Percentiles rank a stretch among this genome's conserved stretches.
Evolutionary conservation across 2,797 vertebrate genomes (phyloP).

Genomic region (Tamandua tetradactyla): DNA sequence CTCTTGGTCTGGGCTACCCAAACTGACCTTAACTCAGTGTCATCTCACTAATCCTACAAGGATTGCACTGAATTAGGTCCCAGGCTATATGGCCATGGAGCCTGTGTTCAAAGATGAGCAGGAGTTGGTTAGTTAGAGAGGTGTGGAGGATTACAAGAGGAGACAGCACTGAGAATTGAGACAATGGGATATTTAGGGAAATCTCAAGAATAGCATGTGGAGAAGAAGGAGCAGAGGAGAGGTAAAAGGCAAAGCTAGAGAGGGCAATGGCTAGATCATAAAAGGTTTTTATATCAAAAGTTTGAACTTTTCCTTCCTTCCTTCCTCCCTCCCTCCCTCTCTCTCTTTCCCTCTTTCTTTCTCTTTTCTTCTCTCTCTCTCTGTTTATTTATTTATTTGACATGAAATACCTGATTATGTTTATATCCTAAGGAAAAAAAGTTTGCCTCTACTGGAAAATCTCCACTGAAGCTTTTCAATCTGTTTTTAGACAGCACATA

Average conservation of each 20-base stretch:
- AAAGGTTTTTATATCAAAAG: background rate
- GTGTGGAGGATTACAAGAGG: background rate
- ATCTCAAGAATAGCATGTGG: background rate
- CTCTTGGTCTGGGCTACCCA: too few species aligned
- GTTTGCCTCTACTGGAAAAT: background rate
- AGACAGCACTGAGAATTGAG: background rate
- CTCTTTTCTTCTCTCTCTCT: too few species aligned
- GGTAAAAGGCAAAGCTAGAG: background rate
- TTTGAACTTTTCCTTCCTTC: background rate
- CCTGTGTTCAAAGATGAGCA: background rate
- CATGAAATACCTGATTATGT: background rate
- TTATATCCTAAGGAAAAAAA: slow-evolving; percentile 11
- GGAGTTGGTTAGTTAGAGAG: background rate
- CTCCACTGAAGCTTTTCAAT: background rate
- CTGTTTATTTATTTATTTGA: too few species aligned
- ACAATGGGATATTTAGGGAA: background rate
- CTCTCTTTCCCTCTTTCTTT: too few species aligned
- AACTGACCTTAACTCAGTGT: background rate
- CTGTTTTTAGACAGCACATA: background rate
- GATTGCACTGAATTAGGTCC: background rate
- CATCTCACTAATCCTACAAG: background rate
- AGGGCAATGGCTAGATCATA: background rate
- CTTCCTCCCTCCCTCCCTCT: too few species aligned
- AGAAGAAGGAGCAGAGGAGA: background rate
- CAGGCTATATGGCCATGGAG: background rate